These are phyloP conservation scores for Bombus cullumanus DNA, from an alignment of 1,140 invertebrate genomes.

Conservation along the genomic window DNA sequence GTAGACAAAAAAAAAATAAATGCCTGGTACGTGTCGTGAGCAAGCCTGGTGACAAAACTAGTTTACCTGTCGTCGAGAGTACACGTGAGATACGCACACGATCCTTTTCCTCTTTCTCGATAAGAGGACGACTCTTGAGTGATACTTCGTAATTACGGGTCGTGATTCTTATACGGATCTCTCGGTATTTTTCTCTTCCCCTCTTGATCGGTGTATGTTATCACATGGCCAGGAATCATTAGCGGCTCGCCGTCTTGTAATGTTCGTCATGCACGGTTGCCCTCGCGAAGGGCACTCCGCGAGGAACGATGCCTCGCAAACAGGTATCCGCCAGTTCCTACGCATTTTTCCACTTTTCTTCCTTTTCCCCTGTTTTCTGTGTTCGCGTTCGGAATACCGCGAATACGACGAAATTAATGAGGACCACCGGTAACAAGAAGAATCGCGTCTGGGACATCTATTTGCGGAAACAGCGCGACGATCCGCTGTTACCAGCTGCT, in stretches of 20 bases:
- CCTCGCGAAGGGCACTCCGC: constrained; percentile 50
- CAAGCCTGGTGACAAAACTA: constrained; percentile 2
- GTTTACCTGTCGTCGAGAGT: constrained; percentile 26
- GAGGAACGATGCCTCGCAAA: constrained; percentile 10
- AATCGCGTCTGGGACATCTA: constrained; percentile 14
- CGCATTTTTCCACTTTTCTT: neutral
- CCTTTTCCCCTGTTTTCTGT: neutral
- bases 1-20: neutral
- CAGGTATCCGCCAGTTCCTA: neutral
- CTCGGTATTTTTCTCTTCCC: neutral
- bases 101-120: neutral
- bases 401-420: constrained; percentile 43
- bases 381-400: constrained; percentile 9
- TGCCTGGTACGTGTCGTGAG: neutral
- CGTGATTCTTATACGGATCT: constrained; percentile 35
- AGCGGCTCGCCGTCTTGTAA: constrained; percentile 41
- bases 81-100: neutral
- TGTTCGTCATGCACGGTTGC: constrained; percentile 45
- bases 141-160: constrained; percentile 18
- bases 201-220: neutral
- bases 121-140: constrained; percentile 13
- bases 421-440: constrained; percentile 13
- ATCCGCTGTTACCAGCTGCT: neutral
- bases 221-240: constrained; percentile 52
- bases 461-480: neutral